Evolutionary conservation across 92 coral and sea anemone species (phyloP).

Genomic region (Paramuricea clavata): DNA sequence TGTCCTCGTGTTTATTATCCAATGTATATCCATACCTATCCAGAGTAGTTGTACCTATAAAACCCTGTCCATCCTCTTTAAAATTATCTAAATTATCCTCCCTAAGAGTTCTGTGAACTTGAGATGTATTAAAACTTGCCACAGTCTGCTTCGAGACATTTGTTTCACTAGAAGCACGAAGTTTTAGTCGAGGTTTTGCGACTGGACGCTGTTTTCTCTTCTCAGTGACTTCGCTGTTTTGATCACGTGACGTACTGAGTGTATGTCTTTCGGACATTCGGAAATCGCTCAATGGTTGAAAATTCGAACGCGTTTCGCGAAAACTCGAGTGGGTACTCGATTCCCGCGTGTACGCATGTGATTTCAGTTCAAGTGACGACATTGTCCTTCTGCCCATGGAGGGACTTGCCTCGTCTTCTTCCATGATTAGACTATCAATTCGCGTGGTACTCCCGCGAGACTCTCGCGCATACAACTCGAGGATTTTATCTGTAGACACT

Average conservation of each 20-base stretch:
- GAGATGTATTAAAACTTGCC: background rate
- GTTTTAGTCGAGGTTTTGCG: conserved; percentile 32
- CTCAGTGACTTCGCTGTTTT: background rate
- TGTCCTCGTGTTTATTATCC: background rate
- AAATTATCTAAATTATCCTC: background rate
- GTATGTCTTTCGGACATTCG: conserved; percentile 46
- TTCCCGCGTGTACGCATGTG: conserved; percentile 20
- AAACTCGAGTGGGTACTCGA: conserved; percentile 37
- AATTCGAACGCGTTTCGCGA: conserved; percentile 33
- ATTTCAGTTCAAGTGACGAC: conserved; percentile 45
- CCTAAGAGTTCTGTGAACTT: background rate
- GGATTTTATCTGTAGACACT: conserved; percentile 42
- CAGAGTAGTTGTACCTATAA: background rate
- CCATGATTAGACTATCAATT: conserved; percentile 20
- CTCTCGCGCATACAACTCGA: conserved; percentile 45
- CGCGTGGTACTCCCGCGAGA: conserved; percentile 28
- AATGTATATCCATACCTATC: conserved; percentile 2
- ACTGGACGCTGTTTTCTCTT: conserved; percentile 20
- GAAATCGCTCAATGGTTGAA: conserved; percentile 20
- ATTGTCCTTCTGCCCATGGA: conserved; percentile 20
- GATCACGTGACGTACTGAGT: background rate
- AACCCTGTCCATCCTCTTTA: background rate
- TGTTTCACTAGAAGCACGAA: background rate
- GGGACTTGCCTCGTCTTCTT: conserved; percentile 15
- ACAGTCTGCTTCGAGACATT: background rate